phyloP scores from a whole-genome alignment of 2,888 invertebrate genomes.

The Limnephilus marmoratus region DNA sequence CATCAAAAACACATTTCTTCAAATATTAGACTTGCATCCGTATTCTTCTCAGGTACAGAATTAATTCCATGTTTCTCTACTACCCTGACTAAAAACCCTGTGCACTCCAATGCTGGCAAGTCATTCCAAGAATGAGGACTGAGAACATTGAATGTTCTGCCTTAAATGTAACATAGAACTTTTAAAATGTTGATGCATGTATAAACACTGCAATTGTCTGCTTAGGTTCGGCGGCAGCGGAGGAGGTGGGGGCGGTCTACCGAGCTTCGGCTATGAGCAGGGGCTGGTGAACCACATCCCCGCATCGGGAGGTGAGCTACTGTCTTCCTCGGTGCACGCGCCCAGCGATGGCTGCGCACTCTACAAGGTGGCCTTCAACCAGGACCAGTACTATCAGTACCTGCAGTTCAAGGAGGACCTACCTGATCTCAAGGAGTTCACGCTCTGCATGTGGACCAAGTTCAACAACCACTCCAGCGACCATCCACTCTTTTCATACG shows the following conservation, averaged over 20 bases:
- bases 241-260: background rate
- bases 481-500: constrained; percentile 89
- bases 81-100: no score
- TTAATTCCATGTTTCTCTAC: no score
- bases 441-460: constrained; percentile 89
- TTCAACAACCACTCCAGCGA: constrained; percentile 89
- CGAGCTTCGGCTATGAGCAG: constrained; percentile 29
- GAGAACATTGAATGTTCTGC: background rate
- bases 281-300: constrained; percentile 41
- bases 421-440: constrained; percentile 89
- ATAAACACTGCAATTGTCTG: background rate
- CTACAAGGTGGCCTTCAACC: constrained; percentile 83
- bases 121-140: no score
- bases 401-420: constrained; percentile 84
- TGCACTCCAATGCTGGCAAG: no score
- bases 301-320: constrained; percentile 14
- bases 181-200: background rate
- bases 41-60: no score
- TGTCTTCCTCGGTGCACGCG: constrained; percentile 60
- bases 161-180: no score
- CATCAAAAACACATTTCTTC: no score
- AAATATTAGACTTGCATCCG: no score
- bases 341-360: constrained; percentile 80
- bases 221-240: background rate
- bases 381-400: constrained; percentile 84